Evolutionary conservation across 2,797 vertebrate genomes (phyloP).

Genomic region (Pygocentrus nattereri): DNA sequence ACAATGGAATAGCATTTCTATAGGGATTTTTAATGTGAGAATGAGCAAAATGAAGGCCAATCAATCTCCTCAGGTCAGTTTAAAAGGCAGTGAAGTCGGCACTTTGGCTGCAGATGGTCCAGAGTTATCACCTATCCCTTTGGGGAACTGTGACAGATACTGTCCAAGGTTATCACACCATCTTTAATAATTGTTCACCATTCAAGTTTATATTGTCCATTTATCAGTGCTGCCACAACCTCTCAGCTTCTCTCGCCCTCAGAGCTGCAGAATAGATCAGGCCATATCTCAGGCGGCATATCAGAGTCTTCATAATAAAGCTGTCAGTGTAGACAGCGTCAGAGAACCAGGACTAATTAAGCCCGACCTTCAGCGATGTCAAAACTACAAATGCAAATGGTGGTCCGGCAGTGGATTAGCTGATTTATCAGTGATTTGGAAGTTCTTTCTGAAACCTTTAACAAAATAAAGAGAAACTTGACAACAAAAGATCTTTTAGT

Average conservation of each 20-base stretch:
- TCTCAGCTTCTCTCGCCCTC: slow-evolving; percentile 43
- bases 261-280: slow-evolving; percentile 38
- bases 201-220: slow-evolving; percentile 46
- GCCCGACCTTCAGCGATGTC: slow-evolving; percentile 15
- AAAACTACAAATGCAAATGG: slow-evolving; percentile 30
- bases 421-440: slow-evolving; percentile 37
- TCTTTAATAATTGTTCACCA: slow-evolving; percentile 60
- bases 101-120: slow-evolving; percentile 55
- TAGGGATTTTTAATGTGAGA: slow-evolving; percentile 45
- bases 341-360: slow-evolving; percentile 23
- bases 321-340: slow-evolving; percentile 39
- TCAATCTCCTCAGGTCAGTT: slow-evolving; percentile 42
- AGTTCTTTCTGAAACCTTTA: slow-evolving; percentile 15
- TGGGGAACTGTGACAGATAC: slow-evolving; percentile 28
- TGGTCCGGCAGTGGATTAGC: slow-evolving; percentile 16
- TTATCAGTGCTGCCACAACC: slow-evolving; percentile 51
- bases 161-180: slow-evolving; percentile 58
- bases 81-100: slow-evolving; percentile 42
- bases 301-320: slow-evolving; percentile 59
- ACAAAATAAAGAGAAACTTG: neutral
- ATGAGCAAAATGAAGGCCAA: slow-evolving; percentile 46
- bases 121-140: slow-evolving; percentile 13
- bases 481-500: too few relatives aligned
- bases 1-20: neutral
- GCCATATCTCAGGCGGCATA: slow-evolving; percentile 37